Percentiles rank a stretch among this genome's conserved stretches.
Conservation (phyloP, 2,113 vertebrate species). For the Dicentrarchus labrax region DNA sequence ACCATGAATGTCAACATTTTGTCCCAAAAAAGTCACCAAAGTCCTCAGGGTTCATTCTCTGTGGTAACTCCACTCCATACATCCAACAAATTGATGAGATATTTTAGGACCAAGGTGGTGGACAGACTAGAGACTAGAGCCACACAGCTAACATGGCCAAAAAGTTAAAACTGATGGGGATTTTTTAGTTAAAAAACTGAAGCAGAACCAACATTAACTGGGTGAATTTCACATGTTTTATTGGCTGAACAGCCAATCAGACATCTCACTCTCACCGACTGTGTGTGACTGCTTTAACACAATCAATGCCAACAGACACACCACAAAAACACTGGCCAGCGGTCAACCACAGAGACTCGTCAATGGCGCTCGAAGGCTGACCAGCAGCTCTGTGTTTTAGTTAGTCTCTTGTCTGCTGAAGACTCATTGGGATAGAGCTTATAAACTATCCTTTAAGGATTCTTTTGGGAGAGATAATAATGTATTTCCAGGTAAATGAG, state of each 20-base stretch:
- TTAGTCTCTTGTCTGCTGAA: neutral
- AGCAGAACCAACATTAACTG: neutral
- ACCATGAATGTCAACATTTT: too few relatives aligned
- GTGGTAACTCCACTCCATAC: too few relatives aligned
- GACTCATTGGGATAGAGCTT: neutral
- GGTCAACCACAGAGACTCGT: neutral
- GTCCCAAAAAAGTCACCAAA: too few relatives aligned
- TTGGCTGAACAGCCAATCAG: conserved; percentile 4
- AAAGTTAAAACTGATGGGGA: conserved; percentile 7
- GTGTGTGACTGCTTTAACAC: neutral
- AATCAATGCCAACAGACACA: neutral
- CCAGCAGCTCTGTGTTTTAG: neutral
- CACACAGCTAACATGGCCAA: neutral
- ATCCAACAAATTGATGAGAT: neutral
- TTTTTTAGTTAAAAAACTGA: neutral
- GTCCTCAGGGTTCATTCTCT: neutral
- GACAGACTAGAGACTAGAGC: too few relatives aligned
- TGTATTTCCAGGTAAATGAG: too few relatives aligned
- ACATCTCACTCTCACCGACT: neutral
- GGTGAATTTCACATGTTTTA: neutral
- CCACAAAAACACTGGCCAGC: conserved; percentile 11
- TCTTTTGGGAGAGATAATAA: too few relatives aligned
- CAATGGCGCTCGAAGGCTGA: neutral
- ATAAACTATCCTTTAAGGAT: too few relatives aligned
- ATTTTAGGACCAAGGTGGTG: neutral